Evolutionary conservation across 2,113 vertebrate genomes (phyloP), one percentile per base, ranked within the genome.

Genomic region (Lophochroa leadbeateri): DNA sequence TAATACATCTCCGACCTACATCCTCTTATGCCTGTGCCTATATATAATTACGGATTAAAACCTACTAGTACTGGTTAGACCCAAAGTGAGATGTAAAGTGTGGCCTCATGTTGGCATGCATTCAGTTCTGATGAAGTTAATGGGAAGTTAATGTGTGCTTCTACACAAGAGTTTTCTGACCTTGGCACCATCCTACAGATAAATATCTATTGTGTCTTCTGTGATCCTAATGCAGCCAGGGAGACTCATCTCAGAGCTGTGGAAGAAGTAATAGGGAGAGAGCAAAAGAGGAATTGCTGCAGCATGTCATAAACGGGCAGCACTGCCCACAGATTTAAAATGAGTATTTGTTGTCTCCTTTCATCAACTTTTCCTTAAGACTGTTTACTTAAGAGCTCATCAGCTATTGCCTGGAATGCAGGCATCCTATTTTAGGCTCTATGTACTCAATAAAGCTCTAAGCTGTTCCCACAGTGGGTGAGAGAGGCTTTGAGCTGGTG

Each of bases 301-400:
- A 89, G 44, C 44, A 7, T n/a, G 27, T 68, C 50, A 9, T 67
- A 52, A 88, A 65, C 0, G 1, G 79, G 33, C n/a, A 60, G 65
- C 33, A 20, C 24, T 53, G 43, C 31, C n/a, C 39, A 72, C 58
- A 86, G 72, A 72, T 53, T 63, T 82, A 39, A 84, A 76, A 65
- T 74, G 46, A 6, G 28, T 43, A 29, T 53, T 84, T 63, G 31
- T 94, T 92, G 31, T 67, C 79, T 86, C 46, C 46, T 96, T 95
- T 90, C 76, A 81, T 86, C 58, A 83, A 41, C 50, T 92, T 93
- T 70, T 86, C 60, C 28, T 55, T 76, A n/a, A 70, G 68, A 93
- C n/a, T 90, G 71, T 95, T 96, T 86, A 77, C 46, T 74, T 67
- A 88, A 88, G 78, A 83, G n/a, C 49, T 85, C 15, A 43, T 86